Evolutionary conservation across 1,140 invertebrate genomes (phyloP), one percentile per base, ranked within the genome.

Genomic region (Temnothorax curvispinosus): DNA sequence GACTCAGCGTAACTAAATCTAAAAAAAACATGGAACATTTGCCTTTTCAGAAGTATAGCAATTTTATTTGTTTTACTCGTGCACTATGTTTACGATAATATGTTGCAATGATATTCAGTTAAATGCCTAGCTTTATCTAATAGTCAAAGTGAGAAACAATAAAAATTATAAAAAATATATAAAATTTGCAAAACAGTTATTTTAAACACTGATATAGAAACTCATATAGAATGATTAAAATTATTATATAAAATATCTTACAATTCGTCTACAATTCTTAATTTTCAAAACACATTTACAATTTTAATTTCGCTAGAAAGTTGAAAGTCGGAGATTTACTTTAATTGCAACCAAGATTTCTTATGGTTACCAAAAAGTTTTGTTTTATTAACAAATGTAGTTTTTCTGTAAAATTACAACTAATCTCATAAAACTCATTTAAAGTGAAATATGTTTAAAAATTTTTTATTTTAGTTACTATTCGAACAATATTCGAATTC

Each of bases 41-140:
- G 32, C 18, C 35, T 32, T 52, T 21, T 64, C 5, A 4, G 5
- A 7, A 75, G 6, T 21, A 27, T 27, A 62, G 8, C 18, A 47
- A 50, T 78, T 35, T 32, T 35, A 65, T 78, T 47, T 78, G n/a
- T 74, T 56, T 21, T 56, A 72, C 52, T 52, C 15, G 9, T 44
- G 11, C 44, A 5, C 64, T 18, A 50, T 64, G 32, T 64, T 44
- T 35, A 5, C 15, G 2, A 64, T 35, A 78, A 78, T 50, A 9
- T 11, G 2, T 64, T 77, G 27, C n/a, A 64, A 35, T 15, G 11
- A 7, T 1, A 47, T 47, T 18, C 1, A n/a, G 1, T 21, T 64
- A 35, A 65, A 47, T 50, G 7, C 1, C 0, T 27, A 27, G 27
- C 0, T 47, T 64, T 47, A 21, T 44, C 8, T 41, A 41, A 27